Base-by-base conservation (phyloP, 2,888 invertebrate species). In the Desoria tigrina region DNA sequence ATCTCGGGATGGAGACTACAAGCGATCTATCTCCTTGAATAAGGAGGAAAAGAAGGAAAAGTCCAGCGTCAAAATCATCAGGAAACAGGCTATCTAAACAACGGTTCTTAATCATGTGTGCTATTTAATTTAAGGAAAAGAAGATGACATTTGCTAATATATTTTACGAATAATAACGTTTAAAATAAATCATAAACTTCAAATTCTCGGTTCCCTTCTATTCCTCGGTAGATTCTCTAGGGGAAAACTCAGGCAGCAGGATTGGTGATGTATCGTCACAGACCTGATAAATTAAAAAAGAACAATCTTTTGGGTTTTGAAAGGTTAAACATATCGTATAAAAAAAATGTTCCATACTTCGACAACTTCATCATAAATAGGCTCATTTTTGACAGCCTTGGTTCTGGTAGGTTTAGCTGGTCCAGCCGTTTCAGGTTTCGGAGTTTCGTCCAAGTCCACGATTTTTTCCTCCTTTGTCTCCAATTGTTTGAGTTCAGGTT, bases 291-390 rank as follows among this genome's bases (percentile, higher is more conserved):
- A 11, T 32, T 32, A 11, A 32, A 32, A 32, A 32, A 32, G n/a
- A 7, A 32, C 32, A 32, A 32, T 11, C 32, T 11, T n/a, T n/a
- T n/a, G n/a, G n/a, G n/a, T n/a, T n/a, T n/a, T n/a, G n/a, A n/a
- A n/a, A n/a, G n/a, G n/a, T n/a, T n/a, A 32, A 55, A 28, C 2
- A 16, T 37, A 55, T 18, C 37, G 4, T 16, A 39, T 11, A n/a
- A n/a, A n/a, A n/a, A n/a, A n/a, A n/a, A n/a, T n/a, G n/a, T n/a
- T 53, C 24, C 23, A 21, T 27, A 63, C 63, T 28, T 63, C 63
- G 24, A 57, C 11, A 28, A 63, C 63, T 32, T 63, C 57, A 39
- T 56, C 56, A 37, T 63, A 63, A 42, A 63, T 45, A n/a, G 56
- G 63, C 7, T 63, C 63, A 6, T 56, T 49, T 14, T 23, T 7